Conservation (phyloP, 2,113 vertebrate genomes). For the Ciconia boyciana region DNA sequence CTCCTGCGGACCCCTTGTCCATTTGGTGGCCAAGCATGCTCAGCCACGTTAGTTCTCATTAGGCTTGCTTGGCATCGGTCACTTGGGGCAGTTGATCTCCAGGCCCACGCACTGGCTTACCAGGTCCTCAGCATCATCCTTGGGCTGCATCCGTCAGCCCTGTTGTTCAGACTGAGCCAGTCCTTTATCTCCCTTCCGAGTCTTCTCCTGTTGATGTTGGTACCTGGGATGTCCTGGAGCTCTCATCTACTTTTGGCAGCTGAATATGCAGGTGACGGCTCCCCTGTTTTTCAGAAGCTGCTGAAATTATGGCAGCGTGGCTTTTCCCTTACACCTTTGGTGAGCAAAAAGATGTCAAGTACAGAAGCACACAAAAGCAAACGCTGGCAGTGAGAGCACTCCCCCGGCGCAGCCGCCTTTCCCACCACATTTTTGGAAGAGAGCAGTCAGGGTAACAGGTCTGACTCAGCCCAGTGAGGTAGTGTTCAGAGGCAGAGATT, state of each 20-base stretch:
- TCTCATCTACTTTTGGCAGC: neutral
- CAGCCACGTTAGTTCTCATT: neutral
- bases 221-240: neutral
- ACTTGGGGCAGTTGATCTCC: neutral
- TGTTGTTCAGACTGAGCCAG: neutral
- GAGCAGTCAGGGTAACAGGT: neutral
- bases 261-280: neutral
- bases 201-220: neutral
- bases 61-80: neutral
- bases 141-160: neutral
- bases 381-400: fast-evolving
- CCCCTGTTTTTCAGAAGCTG: neutral
- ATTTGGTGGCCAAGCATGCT: neutral
- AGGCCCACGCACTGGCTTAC: fast-evolving
- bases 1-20: fast-evolving
- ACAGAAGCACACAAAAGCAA: neutral
- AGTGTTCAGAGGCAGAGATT: neutral
- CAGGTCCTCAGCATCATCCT: neutral
- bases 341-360: neutral
- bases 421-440: neutral
- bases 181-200: fast-evolving
- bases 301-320: fast-evolving
- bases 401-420: fast-evolving
- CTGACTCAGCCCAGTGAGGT: neutral
- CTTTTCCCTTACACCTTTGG: neutral